Evolutionary conservation across 2,797 vertebrate genomes (phyloP).

Genomic region (Xenentodon cancila): DNA sequence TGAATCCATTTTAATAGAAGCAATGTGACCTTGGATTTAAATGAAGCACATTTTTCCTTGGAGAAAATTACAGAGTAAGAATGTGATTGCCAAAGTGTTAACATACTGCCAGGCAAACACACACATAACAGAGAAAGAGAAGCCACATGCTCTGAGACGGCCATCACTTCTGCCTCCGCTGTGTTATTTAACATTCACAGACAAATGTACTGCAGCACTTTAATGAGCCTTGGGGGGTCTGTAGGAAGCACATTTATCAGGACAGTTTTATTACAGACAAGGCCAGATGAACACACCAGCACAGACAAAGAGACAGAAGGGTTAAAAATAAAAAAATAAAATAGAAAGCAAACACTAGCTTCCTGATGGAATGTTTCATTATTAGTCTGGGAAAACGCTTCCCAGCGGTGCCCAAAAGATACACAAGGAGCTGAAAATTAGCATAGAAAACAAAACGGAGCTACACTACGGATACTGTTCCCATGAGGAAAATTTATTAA

Average conservation of each 20-base stretch:
- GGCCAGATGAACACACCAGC: constrained; percentile 17
- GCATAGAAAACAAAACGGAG: no score
- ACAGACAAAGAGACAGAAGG: constrained; percentile 3
- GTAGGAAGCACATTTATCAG: constrained; percentile 69
- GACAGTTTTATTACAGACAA: constrained; percentile 44
- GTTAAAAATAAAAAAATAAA: no score
- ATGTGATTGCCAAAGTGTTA: background rate
- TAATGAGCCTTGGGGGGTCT: constrained; percentile 70
- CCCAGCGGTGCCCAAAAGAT: constrained; percentile 19
- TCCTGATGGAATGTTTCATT: constrained; percentile 49
- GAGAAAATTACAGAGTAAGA: constrained; percentile 14
- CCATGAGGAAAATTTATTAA: no score
- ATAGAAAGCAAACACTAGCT: constrained; percentile 7
- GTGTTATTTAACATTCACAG: constrained; percentile 70
- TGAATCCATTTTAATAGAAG: constrained; percentile 37
- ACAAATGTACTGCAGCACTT: constrained; percentile 69
- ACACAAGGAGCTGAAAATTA: no score
- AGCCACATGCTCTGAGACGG: constrained; percentile 44
- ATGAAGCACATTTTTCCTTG: constrained; percentile 40
- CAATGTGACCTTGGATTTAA: constrained; percentile 56
- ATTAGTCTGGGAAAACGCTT: background rate
- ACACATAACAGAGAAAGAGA: constrained; percentile 32
- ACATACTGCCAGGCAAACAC: no score
- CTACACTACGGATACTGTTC: no score
- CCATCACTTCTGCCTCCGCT: constrained; percentile 43